phyloP scores from a whole-genome alignment of 2,113 vertebrate species.

The Pterocles gutturalis region DNA sequence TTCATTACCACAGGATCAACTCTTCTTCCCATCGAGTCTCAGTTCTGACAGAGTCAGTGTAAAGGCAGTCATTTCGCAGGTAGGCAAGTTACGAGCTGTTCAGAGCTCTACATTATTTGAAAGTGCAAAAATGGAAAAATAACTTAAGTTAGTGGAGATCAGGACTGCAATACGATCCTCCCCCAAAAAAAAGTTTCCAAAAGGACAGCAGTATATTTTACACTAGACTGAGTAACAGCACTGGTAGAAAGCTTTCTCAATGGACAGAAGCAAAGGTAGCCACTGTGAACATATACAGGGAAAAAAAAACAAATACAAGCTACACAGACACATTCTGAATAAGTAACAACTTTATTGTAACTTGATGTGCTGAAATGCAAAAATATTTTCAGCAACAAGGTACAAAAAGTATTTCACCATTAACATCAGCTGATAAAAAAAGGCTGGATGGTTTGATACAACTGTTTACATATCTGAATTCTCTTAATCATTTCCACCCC shows the following conservation, averaged over 20 bases:
- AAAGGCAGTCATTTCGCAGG: neutral
- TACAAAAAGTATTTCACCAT: conserved; percentile 83
- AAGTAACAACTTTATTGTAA: conserved; percentile 88
- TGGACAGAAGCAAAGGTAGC: neutral
- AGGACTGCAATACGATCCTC: neutral
- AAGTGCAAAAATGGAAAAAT: neutral
- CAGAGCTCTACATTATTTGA: neutral
- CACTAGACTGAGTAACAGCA: neutral
- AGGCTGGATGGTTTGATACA: conserved; percentile 77
- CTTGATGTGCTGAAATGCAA: conserved; percentile 82
- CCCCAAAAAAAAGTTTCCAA: neutral
- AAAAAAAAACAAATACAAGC: conserved; percentile 40
- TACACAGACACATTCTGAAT: conserved; percentile 64
- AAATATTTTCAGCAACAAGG: conserved; percentile 87
- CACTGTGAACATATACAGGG: neutral
- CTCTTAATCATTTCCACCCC: conserved; percentile 65
- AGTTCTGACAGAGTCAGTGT: neutral
- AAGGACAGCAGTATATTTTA: neutral
- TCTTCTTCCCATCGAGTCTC: neutral
- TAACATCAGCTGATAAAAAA: conserved; percentile 82
- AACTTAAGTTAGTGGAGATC: neutral
- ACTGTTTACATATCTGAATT: conserved; percentile 74
- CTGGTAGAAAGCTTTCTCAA: neutral
- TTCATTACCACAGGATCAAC: neutral
- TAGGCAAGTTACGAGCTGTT: neutral